Conservation (phyloP, 2,888 invertebrate genomes). For the Eretmocerus hayati region DNA sequence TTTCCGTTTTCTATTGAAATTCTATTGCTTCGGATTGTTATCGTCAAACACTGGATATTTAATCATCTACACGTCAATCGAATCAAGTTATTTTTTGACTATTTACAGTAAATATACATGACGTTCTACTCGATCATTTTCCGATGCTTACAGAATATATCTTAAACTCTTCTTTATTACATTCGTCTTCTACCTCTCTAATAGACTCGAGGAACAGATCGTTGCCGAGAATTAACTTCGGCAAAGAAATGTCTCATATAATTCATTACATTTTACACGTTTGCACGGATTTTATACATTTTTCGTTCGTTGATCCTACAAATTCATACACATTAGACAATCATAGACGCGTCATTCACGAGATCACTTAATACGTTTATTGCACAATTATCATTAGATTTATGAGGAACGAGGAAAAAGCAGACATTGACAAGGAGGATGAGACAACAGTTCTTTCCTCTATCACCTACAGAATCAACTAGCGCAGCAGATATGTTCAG, state of each 20-base stretch:
- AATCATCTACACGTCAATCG: conserved; percentile 32
- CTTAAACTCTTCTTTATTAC: conserved; percentile 25
- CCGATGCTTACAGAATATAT: conserved; percentile 6
- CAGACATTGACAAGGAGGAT: conserved; percentile 16
- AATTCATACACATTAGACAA: too few species aligned
- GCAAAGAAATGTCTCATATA: too few species aligned
- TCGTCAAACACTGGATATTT: conserved; percentile 39
- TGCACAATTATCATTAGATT: conserved; percentile 22
- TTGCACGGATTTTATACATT: neutral
- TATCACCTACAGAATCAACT: conserved; percentile 8
- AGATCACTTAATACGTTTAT: conserved; percentile 18
- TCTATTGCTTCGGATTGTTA: conserved; percentile 44
- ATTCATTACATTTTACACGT: neutral
- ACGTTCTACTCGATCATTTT: conserved; percentile 18
- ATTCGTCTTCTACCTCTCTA: neutral
- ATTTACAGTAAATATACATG: conserved; percentile 43
- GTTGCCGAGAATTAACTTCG: neutral
- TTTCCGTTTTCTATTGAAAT: conserved; percentile 18
- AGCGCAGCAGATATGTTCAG: conserved; percentile 36
- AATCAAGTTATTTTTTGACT: conserved; percentile 34
- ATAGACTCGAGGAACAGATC: conserved; percentile 1
- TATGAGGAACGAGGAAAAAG: conserved; percentile 20
- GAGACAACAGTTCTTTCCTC: conserved; percentile 12
- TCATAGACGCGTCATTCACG: too few species aligned
- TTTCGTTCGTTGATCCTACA: too few species aligned